A percentile compares a stretch with the other conserved stretches of the same genome.
These are phyloP conservation scores for Tenebrio molitor DNA, from an alignment of 1,140 invertebrate species.

Conservation along the genomic window DNA sequence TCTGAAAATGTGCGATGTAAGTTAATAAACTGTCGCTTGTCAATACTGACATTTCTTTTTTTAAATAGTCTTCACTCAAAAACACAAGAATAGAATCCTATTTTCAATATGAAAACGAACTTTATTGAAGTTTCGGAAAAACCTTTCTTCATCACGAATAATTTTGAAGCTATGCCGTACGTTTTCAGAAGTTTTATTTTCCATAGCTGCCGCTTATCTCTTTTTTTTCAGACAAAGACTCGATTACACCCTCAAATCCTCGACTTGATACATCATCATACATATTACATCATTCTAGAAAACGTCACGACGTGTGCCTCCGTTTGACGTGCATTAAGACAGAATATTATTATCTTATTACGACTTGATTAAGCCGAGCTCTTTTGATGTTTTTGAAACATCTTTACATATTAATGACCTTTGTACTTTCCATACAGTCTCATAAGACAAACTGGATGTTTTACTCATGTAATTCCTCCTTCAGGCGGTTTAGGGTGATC, in stretches of 20 bases:
- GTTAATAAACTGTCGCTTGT: no score
- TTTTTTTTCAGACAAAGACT: constrained; percentile 25
- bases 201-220: no score
- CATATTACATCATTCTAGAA: constrained; percentile 28
- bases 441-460: constrained; percentile 15
- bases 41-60: no score
- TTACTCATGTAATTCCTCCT: constrained; percentile 3
- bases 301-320: constrained; percentile 21
- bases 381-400: constrained; percentile 36
- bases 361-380: constrained; percentile 32
- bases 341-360: constrained; percentile 33
- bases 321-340: constrained; percentile 31
- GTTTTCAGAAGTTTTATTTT: no score
- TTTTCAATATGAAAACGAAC: no score
- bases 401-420: constrained; percentile 39
- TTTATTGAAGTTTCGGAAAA: no score
- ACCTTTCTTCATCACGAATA: no score
- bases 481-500: no score
- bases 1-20: no score
- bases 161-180: no score
- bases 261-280: constrained; percentile 1
- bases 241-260: constrained; percentile 37
- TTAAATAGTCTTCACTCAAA: no score
- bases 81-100: no score
- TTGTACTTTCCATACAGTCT: not conserved